Conservation (phyloP, 37 sponge, comb jelly and placozoan genomes). For the Bolinopsis microptera region DNA sequence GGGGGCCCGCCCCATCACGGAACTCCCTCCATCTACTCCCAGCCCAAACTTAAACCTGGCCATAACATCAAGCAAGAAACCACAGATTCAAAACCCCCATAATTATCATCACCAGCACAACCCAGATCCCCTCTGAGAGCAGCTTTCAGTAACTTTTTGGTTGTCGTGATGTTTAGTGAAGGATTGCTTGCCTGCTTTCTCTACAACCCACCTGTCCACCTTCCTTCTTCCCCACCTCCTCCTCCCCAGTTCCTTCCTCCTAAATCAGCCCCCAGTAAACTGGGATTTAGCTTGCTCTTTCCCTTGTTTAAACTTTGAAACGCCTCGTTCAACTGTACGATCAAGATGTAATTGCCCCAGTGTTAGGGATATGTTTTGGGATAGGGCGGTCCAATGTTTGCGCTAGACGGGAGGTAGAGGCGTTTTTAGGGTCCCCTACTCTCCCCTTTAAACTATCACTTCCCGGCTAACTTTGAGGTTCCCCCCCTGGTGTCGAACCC, state of each 20-base stretch:
- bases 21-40: constrained; percentile 82
- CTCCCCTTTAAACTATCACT: constrained; percentile 55
- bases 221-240: constrained; percentile 56
- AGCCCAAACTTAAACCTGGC: constrained; percentile 89
- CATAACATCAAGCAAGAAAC: constrained; percentile 83
- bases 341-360: constrained; percentile 91
- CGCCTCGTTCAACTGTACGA: constrained; percentile 71
- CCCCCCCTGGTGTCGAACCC: constrained; percentile 95
- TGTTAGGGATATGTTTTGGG: constrained; percentile 80
- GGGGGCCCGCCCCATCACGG: constrained; percentile 90
- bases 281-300: constrained; percentile 80
- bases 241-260: no score
- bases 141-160: constrained; percentile 71
- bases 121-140: constrained; percentile 72
- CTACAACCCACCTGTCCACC: neutral
- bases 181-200: neutral
- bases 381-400: constrained; percentile 88
- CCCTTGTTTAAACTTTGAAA: constrained; percentile 90
- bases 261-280: constrained; percentile 75
- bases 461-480: constrained; percentile 87
- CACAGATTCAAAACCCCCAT: constrained; percentile 90
- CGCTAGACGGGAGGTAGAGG: constrained; percentile 73
- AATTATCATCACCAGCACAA: constrained; percentile 72
- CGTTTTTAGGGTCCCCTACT: no score
- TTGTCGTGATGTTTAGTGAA: constrained; percentile 68